phyloP scores from a whole-genome alignment of 1,140 invertebrate species.

The Drosophila lini region DNA sequence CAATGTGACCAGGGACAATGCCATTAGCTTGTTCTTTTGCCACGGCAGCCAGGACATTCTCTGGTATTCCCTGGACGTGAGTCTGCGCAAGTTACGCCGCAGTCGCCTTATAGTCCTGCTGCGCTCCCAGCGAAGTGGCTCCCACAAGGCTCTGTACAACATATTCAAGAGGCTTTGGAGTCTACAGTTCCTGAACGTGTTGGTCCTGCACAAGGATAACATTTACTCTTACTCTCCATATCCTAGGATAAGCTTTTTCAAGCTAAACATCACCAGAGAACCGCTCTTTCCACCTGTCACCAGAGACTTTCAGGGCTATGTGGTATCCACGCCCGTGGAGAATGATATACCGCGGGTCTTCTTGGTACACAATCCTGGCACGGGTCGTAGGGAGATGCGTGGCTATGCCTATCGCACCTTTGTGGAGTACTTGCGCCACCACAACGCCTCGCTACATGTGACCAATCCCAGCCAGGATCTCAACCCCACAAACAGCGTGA shows the following conservation, averaged over 20 bases:
- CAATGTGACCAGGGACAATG: constrained; percentile 50
- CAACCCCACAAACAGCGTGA: constrained; percentile 48
- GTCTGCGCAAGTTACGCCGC: constrained; percentile 43
- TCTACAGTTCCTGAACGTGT: constrained; percentile 54
- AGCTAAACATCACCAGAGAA: neutral
- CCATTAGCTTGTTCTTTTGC: constrained; percentile 57
- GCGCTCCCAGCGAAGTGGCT: neutral
- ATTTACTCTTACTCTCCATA: constrained; percentile 65
- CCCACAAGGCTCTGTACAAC: constrained; percentile 9
- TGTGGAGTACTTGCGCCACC: constrained; percentile 56
- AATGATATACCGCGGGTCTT: constrained; percentile 76
- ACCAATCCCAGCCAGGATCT: constrained; percentile 42
- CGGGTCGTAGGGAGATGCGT: constrained; percentile 28
- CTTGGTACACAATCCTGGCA: constrained; percentile 28
- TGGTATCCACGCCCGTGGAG: constrained; percentile 67
- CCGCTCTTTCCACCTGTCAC: constrained; percentile 37
- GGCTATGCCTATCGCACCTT: constrained; percentile 71
- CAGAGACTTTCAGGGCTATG: constrained; percentile 53
- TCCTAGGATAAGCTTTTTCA: constrained; percentile 42
- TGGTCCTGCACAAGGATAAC: constrained; percentile 47
- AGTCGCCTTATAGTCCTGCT: constrained; percentile 50
- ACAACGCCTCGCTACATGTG: constrained; percentile 60
- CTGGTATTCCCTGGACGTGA: constrained; percentile 51
- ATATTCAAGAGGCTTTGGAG: constrained; percentile 59
- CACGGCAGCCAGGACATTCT: constrained; percentile 43